Evolutionary conservation across 2,888 invertebrate species (phyloP).

Genomic region (Standfussiana lucernea): DNA sequence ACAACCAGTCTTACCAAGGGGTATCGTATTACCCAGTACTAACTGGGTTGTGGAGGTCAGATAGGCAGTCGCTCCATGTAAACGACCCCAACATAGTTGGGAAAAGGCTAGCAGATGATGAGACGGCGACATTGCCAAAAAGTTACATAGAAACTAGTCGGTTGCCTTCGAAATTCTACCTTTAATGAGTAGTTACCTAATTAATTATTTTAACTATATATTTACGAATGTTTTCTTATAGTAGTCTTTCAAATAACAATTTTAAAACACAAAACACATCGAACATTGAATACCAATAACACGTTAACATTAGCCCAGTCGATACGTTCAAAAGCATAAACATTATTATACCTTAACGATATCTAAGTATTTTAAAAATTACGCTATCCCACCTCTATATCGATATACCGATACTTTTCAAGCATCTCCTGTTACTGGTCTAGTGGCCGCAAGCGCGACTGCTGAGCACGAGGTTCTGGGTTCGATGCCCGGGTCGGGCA

Average conservation of each 20-base stretch:
- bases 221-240: neutral
- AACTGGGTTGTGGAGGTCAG: neutral
- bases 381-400: conserved; percentile 43
- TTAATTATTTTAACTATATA: conserved; percentile 4
- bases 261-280: conserved; percentile 32
- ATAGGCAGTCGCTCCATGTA: neutral
- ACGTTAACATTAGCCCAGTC: conserved; percentile 14
- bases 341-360: conserved; percentile 61
- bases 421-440: neutral
- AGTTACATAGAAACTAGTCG: neutral
- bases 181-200: neutral
- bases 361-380: conserved; percentile 59
- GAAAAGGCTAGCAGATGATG: neutral
- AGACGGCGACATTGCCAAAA: neutral
- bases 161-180: neutral
- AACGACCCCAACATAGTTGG: neutral
- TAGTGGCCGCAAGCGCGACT: too few species aligned
- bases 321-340: conserved; percentile 60
- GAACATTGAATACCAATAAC: conserved; percentile 29
- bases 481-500: too few species aligned
- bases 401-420: conserved; percentile 20
- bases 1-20: neutral
- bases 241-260: neutral
- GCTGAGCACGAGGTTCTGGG: too few species aligned
- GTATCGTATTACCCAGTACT: neutral